A percentile compares a stretch with the other conserved stretches of the same genome.
These are phyloP conservation scores for Neostethus bicornis DNA, from an alignment of 2,797 vertebrate species.

Conservation along the genomic window DNA sequence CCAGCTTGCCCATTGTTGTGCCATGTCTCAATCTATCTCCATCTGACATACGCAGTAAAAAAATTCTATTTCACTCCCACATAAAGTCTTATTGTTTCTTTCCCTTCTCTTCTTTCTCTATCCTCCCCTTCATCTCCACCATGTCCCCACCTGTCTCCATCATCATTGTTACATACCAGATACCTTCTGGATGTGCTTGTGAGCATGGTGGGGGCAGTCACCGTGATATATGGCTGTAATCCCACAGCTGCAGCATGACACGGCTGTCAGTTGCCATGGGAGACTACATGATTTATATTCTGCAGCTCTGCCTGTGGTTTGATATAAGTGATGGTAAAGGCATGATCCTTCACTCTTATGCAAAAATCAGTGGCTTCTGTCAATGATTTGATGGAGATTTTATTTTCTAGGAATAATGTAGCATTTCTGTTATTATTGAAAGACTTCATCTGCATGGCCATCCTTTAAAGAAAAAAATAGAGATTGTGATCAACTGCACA, in stretches of 20 bases:
- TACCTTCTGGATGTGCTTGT: constrained; percentile 61
- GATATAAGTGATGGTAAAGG: constrained; percentile 55
- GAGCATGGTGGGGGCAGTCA: constrained; percentile 59
- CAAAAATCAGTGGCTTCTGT: constrained; percentile 1
- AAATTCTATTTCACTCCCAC: background rate
- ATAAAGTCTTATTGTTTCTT: background rate
- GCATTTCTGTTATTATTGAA: background rate
- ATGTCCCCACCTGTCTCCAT: constrained; percentile 22
- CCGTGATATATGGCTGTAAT: constrained; percentile 73
- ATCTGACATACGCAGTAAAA: background rate
- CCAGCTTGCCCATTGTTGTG: background rate
- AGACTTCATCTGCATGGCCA: background rate
- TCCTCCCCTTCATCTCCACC: constrained; percentile 3
- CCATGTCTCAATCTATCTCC: constrained; percentile 36
- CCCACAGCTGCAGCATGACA: constrained; percentile 47
- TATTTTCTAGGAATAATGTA: background rate
- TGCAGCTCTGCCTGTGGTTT: constrained; percentile 41
- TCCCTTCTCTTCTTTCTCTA: background rate
- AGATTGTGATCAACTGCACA: constrained; percentile 4
- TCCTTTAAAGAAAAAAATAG: background rate
- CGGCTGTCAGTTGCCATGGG: constrained; percentile 73
- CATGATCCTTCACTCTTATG: constrained; percentile 13
- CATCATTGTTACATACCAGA: constrained; percentile 27
- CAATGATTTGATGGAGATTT: constrained; percentile 2
- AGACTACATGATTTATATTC: constrained; percentile 76